Conservation (phyloP, 2,888 invertebrate species). For the Norana najaformis region DNA sequence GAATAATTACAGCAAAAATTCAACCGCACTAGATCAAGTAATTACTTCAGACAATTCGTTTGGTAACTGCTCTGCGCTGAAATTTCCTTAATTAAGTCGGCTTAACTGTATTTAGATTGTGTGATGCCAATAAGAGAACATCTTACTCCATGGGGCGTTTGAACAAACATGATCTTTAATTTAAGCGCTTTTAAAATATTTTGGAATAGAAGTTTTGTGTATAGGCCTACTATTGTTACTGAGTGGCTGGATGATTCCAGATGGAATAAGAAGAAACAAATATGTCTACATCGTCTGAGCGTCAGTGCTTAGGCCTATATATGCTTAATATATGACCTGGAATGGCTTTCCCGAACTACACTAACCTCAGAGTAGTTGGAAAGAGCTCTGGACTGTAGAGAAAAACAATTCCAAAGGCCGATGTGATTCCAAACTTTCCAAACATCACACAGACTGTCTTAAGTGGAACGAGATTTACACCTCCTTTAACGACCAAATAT, state of each 20-base stretch:
- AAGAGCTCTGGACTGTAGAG: conserved; percentile 58
- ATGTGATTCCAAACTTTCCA: conserved; percentile 60
- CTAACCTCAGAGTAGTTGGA: conserved; percentile 57
- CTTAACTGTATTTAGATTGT: too few species aligned
- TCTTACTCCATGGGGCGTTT: too few species aligned
- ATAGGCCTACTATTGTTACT: background rate
- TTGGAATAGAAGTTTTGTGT: too few species aligned
- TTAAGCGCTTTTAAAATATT: too few species aligned
- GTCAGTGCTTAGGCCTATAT: background rate
- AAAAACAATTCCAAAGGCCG: conserved; percentile 56
- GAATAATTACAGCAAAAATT: too few species aligned
- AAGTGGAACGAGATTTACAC: conserved; percentile 31
- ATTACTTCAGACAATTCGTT: too few species aligned
- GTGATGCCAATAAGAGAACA: too few species aligned
- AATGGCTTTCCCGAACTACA: background rate
- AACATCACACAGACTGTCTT: conserved; percentile 41
- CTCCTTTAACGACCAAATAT: conserved; percentile 26
- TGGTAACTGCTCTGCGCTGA: too few species aligned
- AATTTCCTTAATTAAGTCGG: too few species aligned
- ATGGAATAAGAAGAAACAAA: background rate
- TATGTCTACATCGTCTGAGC: too few species aligned
- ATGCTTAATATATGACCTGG: background rate
- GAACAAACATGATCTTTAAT: too few species aligned
- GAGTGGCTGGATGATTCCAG: background rate
- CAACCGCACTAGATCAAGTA: too few species aligned